Base-by-base conservation (phyloP, 2,888 invertebrate species). In the Phrixothrix hirtus region DNA sequence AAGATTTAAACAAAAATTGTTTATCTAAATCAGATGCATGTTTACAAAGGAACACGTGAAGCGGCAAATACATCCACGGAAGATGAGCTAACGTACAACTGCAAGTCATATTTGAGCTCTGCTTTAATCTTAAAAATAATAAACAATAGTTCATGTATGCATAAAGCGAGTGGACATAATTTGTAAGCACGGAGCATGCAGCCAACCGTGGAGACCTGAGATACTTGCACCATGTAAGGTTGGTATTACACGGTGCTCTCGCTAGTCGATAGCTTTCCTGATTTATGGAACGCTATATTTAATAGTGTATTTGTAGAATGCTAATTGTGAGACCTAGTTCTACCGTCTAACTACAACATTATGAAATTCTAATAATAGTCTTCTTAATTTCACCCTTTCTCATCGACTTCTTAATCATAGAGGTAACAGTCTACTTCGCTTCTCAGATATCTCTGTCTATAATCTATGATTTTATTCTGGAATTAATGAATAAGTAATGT, bases 61-160 rank as follows among this genome's bases (percentile, higher is more conserved):
- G 48, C 39, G 5, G 26, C 12, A 30, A 32, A 7, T 5, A 21
- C 7, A 46, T 66, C 63, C 62, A 62, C 65, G 66, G 66, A 64
- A 66, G 65, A 64, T 64, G 65, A 67, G 68, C 59, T 65, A 65
- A 66, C 67, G 66, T 64, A 67, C 68, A 60, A 62, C 67, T 68
- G 72, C 72, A 72, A 70, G 67, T 72, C 72, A 72, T 71, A 71
- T 71, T 69, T 67, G 68, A 67, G 63, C 60, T 56, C 53, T 57
- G 46, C 48, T 48, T 53, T 51, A 58, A 50, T 32, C 46, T 46
- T 51, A 64, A 64, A 64, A 64, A 64, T 61, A 59, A 61, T 64
- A 62, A 61, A 64, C 64, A 64, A 64, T 64, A 64, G 64, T 64
- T 64, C 64, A 64, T 64, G 64, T 64, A 64, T 64, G 64, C 64